These are phyloP conservation scores for Lutraria lutraria DNA, from an alignment of 2,888 invertebrate species.

Conservation along the genomic window DNA sequence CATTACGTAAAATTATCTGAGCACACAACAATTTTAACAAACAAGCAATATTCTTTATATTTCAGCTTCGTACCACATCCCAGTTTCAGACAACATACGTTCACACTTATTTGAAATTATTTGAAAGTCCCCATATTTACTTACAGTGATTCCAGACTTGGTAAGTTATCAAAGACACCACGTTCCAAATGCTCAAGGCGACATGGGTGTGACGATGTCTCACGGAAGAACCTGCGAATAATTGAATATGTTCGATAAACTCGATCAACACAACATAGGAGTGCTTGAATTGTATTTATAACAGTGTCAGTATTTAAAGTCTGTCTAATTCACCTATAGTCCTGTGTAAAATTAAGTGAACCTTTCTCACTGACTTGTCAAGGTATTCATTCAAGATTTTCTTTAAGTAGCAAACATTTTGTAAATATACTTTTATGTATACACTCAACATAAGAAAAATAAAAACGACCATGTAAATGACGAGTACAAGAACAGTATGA, in stretches of 20 bases:
- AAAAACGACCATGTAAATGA: too few species aligned
- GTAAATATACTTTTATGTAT: too few species aligned
- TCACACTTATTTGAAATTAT: not conserved
- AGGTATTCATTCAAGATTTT: not conserved
- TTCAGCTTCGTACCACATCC: not conserved
- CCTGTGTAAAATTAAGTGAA: not conserved
- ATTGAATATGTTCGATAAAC: not conserved
- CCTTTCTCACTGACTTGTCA: not conserved
- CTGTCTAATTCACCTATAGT: not conserved
- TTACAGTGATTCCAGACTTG: slow-evolving; percentile 71
- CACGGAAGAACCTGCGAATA: slow-evolving; percentile 69
- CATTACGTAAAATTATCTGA: too few species aligned
- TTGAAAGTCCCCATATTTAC: slow-evolving; percentile 42
- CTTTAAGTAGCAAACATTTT: not conserved
- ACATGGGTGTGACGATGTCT: slow-evolving; percentile 65
- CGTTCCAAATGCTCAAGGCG: slow-evolving; percentile 69
- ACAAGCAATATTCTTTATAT: too few species aligned
- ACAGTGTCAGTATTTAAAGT: not conserved
- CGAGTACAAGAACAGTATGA: too few species aligned
- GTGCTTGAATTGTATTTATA: not conserved
- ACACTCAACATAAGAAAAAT: too few species aligned
- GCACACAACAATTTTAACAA: too few species aligned
- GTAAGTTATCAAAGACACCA: slow-evolving; percentile 71
- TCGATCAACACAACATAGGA: too few species aligned
- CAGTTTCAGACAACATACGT: not conserved